Evolutionary conservation across 2,888 invertebrate species (phyloP).

Genomic region (Oligia latruncula): DNA sequence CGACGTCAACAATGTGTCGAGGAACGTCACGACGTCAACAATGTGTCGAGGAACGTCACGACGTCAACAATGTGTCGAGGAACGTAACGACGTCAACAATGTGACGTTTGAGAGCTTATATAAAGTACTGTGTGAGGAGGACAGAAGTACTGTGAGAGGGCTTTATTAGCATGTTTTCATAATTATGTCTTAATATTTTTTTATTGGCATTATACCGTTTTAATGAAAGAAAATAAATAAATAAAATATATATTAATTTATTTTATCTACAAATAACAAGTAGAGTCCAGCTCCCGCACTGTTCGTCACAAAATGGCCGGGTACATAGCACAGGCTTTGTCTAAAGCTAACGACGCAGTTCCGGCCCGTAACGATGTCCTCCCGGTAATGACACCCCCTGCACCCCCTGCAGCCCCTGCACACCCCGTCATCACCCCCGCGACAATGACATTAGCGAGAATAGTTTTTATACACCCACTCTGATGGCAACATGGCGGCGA

Average conservation of each 20-base stretch:
- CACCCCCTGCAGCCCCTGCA: constrained; percentile 33
- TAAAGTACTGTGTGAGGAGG: not conserved
- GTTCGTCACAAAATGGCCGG: constrained; percentile 78
- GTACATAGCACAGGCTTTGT: constrained; percentile 84
- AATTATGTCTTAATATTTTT: no score
- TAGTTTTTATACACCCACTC: constrained; percentile 67
- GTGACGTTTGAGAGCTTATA: not conserved
- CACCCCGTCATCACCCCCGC: constrained; percentile 63
- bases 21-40: not conserved
- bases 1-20: not conserved
- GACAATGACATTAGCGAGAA: constrained; percentile 80
- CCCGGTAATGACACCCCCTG: constrained; percentile 80
- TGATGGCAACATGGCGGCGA: constrained; percentile 40
- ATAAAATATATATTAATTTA: not conserved
- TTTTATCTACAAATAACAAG: constrained; percentile 1
- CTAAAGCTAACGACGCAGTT: constrained; percentile 84
- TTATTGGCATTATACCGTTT: not conserved
- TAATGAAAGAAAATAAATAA: not conserved
- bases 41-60: no score
- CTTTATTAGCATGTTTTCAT: no score
- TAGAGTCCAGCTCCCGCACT: constrained; percentile 64
- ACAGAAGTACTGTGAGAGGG: not conserved
- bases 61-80: no score
- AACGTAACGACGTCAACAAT: not conserved
- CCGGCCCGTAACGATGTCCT: constrained; percentile 85